phyloP scores from a whole-genome alignment of 2,113 vertebrate genomes.

The Tragelaphus strepsiceros region DNA sequence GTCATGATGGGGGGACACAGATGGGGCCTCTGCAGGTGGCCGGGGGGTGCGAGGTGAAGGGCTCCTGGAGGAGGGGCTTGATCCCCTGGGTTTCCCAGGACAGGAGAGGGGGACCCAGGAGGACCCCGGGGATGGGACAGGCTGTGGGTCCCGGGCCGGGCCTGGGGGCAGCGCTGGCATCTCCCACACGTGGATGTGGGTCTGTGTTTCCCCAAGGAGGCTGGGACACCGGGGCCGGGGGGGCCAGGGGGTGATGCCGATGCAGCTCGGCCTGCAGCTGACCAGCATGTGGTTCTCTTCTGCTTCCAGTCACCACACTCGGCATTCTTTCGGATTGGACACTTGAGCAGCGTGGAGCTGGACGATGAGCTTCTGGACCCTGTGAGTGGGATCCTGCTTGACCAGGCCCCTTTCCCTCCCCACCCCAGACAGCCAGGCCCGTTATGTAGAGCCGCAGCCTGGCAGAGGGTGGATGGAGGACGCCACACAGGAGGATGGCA shows the following conservation, averaged over 20 bases:
- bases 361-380: slow-evolving; percentile 83
- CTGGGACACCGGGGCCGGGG: rapidly evolving
- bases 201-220: not conserved
- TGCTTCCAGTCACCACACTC: slow-evolving; percentile 80
- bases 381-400: slow-evolving; percentile 69
- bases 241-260: rapidly evolving
- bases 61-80: not conserved
- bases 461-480: not conserved
- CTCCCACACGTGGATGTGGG: not conserved
- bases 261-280: rapidly evolving
- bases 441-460: no score
- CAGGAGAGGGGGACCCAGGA: not conserved
- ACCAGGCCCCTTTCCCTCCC: not conserved
- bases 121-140: not conserved
- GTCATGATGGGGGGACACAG: not conserved
- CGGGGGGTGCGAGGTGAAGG: not conserved
- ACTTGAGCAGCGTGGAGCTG: slow-evolving; percentile 93
- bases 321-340: slow-evolving; percentile 85
- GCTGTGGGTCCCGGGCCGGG: no score
- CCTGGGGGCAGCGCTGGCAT: not conserved
- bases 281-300: not conserved
- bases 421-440: not conserved
- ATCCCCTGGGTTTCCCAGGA: not conserved
- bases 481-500: not conserved
- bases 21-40: not conserved